phyloP scores from a whole-genome alignment of 2,888 invertebrate genomes.

The Xanthorhoe designata region DNA sequence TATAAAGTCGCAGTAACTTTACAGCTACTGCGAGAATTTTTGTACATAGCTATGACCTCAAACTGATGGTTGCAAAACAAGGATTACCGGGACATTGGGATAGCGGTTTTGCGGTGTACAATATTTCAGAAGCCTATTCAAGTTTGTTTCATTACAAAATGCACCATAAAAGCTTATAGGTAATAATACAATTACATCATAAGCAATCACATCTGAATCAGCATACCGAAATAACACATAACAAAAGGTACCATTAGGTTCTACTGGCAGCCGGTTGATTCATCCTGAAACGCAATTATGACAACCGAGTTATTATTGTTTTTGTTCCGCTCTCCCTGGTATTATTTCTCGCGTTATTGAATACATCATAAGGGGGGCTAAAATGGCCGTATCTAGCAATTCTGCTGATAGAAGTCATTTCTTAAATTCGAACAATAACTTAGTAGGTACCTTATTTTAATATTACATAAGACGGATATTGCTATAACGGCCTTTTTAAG shows the following conservation, averaged over 20 bases:
- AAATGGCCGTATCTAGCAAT: too few species aligned
- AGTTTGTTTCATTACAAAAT: not conserved
- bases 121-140: not conserved
- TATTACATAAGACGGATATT: too few species aligned
- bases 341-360: conserved; percentile 43
- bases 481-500: too few species aligned
- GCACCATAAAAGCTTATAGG: not conserved
- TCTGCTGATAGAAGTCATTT: too few species aligned
- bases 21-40: not conserved
- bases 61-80: not conserved
- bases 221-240: conserved; percentile 5
- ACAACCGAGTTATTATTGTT: conserved; percentile 35
- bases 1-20: not conserved
- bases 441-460: too few species aligned
- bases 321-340: conserved; percentile 21
- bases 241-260: conserved; percentile 4
- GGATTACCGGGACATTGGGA: too few species aligned
- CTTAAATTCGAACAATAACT: too few species aligned
- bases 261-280: conserved; percentile 16
- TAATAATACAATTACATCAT: conserved; percentile 4
- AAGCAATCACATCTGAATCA: conserved; percentile 9
- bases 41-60: not conserved
- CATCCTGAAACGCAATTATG: conserved; percentile 32
- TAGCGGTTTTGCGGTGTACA: too few species aligned
- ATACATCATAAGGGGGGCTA: too few species aligned